phyloP scores from a whole-genome alignment of 2,113 vertebrate genomes.

The Cryptoleucopteryx plumbea region DNA sequence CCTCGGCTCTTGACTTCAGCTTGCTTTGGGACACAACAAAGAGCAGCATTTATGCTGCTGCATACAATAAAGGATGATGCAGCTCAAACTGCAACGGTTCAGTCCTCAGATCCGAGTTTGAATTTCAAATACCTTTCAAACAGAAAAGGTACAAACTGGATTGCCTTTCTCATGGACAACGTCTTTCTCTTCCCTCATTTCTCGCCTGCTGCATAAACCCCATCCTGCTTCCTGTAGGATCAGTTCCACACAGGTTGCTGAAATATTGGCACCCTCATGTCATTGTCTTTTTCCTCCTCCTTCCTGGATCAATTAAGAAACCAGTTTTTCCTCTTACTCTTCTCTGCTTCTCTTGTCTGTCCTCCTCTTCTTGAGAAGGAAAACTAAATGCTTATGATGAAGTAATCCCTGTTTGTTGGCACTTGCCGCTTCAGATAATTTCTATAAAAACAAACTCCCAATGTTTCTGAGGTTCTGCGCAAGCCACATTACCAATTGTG shows the following conservation, averaged over 20 bases:
- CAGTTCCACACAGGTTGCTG: constrained; percentile 32
- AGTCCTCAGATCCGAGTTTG: constrained; percentile 17
- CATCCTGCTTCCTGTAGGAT: neutral
- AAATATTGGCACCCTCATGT: constrained; percentile 42
- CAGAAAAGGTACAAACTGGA: neutral
- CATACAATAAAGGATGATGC: neutral
- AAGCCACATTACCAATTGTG: neutral
- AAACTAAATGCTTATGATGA: constrained; percentile 29
- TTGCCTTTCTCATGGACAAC: neutral
- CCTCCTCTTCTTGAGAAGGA: neutral
- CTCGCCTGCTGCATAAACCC: neutral
- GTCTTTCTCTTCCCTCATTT: neutral
- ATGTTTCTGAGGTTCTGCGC: neutral
- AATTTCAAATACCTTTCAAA: constrained; percentile 35
- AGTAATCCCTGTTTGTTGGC: constrained; percentile 43
- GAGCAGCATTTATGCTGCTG: constrained; percentile 21
- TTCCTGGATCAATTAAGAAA: constrained; percentile 60
- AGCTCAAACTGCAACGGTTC: neutral
- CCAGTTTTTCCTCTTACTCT: constrained; percentile 66
- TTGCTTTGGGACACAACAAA: neutral
- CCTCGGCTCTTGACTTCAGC: neutral
- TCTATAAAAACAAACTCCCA: constrained; percentile 23
- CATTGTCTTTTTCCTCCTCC: constrained; percentile 42
- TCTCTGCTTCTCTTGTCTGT: neutral
- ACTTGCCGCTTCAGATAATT: constrained; percentile 41